Conservation (phyloP, 2,888 invertebrate species). For the Smittia sp. region DNA sequence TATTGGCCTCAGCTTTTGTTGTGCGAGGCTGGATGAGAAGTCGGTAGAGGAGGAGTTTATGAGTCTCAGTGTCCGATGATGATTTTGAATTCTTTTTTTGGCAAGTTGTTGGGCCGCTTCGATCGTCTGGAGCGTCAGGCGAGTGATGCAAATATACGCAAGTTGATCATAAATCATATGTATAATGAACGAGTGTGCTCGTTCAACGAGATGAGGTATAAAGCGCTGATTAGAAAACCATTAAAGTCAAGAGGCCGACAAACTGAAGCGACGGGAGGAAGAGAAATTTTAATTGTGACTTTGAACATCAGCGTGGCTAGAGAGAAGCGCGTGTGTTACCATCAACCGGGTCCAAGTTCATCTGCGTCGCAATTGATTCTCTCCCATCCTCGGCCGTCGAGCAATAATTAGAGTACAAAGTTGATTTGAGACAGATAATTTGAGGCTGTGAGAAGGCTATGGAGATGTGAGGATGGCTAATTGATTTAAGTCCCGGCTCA, state of each 20-base stretch:
- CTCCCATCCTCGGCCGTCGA: neutral
- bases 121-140: neutral
- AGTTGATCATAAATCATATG: conserved; percentile 24
- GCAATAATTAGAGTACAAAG: conserved; percentile 22
- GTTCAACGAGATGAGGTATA: conserved; percentile 16
- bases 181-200: conserved; percentile 16
- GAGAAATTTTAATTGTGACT: conserved; percentile 18
- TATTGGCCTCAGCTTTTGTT: conserved; percentile 11
- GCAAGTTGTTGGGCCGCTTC: neutral
- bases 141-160: conserved; percentile 26
- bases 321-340: neutral
- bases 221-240: conserved; percentile 26
- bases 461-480: conserved; percentile 7
- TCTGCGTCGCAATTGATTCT: conserved; percentile 24
- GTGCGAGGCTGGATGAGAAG: neutral
- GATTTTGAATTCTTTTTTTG: conserved; percentile 12
- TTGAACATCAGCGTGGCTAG: neutral
- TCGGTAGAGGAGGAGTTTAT: neutral
- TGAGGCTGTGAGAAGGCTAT: neutral
- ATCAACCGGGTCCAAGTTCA: conserved; percentile 17
- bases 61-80: neutral
- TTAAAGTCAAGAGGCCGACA: conserved; percentile 8
- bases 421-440: neutral
- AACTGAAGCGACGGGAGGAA: conserved; percentile 7
- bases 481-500: neutral